phyloP scores from a whole-genome alignment of 2,888 invertebrate genomes.

The Sympetrum striolatum region DNA sequence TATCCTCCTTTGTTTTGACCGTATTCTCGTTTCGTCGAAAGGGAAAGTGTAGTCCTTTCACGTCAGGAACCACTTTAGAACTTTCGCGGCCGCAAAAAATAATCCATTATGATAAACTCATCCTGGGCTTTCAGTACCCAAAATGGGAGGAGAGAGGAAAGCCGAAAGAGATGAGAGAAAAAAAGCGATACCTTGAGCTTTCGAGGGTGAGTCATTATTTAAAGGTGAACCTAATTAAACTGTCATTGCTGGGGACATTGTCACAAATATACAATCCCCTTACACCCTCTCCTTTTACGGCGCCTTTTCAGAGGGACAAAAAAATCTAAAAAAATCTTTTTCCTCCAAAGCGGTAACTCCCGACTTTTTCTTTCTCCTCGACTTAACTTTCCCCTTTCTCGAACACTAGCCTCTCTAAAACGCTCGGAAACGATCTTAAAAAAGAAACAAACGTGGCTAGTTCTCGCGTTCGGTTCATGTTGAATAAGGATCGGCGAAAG shows the following conservation, averaged over 20 bases:
- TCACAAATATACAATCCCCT: slow-evolving; percentile 6
- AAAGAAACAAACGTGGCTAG: neutral
- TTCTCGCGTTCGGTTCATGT: neutral
- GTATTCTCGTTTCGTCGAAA: neutral
- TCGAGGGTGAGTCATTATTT: slow-evolving; percentile 37
- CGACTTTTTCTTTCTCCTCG: neutral
- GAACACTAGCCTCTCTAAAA: neutral
- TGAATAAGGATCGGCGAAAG: neutral
- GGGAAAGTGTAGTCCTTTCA: neutral
- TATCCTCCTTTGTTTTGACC: neutral
- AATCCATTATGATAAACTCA: slow-evolving; percentile 4
- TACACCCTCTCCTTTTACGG: slow-evolving; percentile 24
- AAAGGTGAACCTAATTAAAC: slow-evolving; percentile 40
- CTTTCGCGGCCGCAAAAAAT: neutral
- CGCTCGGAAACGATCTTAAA: neutral
- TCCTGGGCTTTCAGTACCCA: neutral
- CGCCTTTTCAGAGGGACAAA: neutral
- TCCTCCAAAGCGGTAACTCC: slow-evolving; percentile 1
- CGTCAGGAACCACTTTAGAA: neutral
- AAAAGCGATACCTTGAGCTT: neutral
- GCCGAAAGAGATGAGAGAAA: neutral
- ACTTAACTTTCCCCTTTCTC: neutral
- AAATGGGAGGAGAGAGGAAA: neutral
- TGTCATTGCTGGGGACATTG: slow-evolving; percentile 35
- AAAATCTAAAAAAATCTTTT: no score